A percentile compares a stretch with the other conserved stretches of the same genome.
Evolutionary conservation across 2,888 invertebrate species (phyloP).

Genomic region (Sisyra nigra): DNA sequence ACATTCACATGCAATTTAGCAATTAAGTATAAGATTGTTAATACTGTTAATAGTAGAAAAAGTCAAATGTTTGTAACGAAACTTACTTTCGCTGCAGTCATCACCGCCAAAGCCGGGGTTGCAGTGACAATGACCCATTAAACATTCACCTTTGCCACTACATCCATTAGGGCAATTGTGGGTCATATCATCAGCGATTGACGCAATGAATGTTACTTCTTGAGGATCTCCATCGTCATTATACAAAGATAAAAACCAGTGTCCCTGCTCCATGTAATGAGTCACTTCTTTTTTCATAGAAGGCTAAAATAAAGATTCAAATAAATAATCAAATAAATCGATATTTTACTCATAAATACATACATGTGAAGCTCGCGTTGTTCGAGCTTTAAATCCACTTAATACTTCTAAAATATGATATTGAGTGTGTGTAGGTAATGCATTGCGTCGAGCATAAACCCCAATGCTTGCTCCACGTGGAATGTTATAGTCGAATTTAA

Average conservation of each 20-base stretch:
- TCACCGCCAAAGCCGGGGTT: constrained; percentile 93
- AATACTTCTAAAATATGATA: constrained; percentile 91
- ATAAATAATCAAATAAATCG: not conserved
- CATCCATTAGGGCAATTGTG: constrained; percentile 94
- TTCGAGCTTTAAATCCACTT: constrained; percentile 75
- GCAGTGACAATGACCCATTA: constrained; percentile 89
- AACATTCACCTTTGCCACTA: constrained; percentile 91
- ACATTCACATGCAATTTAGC: constrained; percentile 14
- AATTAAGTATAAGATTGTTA: not conserved
- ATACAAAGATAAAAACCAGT: constrained; percentile 91
- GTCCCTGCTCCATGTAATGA: constrained; percentile 89
- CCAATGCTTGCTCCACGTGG: constrained; percentile 86
- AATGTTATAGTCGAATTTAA: constrained; percentile 88
- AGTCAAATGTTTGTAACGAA: no score
- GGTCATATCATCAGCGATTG: constrained; percentile 81
- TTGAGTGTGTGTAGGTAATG: constrained; percentile 89
- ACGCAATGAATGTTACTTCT: constrained; percentile 70
- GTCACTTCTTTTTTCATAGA: constrained; percentile 83
- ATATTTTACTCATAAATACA: constrained; percentile 28
- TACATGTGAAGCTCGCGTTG: constrained; percentile 73
- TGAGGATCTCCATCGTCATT: constrained; percentile 90
- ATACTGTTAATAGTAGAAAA: not conserved
- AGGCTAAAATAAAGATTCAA: constrained; percentile 35
- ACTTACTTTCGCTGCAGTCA: constrained; percentile 90
- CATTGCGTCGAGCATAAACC: constrained; percentile 85